These are phyloP conservation scores for Agrotis segetum DNA, from an alignment of 2,888 invertebrate genomes.

Conservation along the genomic window DNA sequence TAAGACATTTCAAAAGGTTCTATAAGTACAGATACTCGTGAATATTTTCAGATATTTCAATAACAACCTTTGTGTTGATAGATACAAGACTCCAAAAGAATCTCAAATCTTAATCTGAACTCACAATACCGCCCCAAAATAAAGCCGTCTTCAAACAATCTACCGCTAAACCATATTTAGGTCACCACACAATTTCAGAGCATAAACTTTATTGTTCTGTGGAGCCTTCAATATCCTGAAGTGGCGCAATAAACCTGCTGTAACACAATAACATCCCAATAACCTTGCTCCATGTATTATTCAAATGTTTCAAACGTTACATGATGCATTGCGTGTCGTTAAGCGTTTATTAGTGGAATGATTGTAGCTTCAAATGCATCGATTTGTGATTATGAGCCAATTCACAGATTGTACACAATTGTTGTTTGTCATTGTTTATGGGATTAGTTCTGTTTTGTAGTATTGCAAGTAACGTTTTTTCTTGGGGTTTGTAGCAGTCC, in stretches of 20 bases:
- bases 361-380: background rate
- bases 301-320: constrained; percentile 27
- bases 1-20: too few relatives aligned
- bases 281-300: constrained; percentile 29
- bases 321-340: background rate
- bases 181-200: constrained; percentile 41
- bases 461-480: too few relatives aligned
- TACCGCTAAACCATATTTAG: constrained; percentile 31
- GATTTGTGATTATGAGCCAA: background rate
- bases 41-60: background rate
- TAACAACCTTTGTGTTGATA: background rate
- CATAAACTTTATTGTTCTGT: constrained; percentile 46
- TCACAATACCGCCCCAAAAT: background rate
- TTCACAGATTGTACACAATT: constrained; percentile 1
- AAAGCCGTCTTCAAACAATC: background rate
- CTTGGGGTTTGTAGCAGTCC: too few relatives aligned
- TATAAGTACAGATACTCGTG: too few relatives aligned
- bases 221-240: constrained; percentile 46
- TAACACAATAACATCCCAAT: constrained; percentile 3
- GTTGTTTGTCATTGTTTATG: too few relatives aligned
- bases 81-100: background rate
- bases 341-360: constrained; percentile 1
- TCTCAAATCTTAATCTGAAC: background rate
- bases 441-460: too few relatives aligned
- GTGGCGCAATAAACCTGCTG: constrained; percentile 39